Base-by-base conservation (phyloP, 2,797 vertebrate species). In the Bradypodion pumilum region DNA sequence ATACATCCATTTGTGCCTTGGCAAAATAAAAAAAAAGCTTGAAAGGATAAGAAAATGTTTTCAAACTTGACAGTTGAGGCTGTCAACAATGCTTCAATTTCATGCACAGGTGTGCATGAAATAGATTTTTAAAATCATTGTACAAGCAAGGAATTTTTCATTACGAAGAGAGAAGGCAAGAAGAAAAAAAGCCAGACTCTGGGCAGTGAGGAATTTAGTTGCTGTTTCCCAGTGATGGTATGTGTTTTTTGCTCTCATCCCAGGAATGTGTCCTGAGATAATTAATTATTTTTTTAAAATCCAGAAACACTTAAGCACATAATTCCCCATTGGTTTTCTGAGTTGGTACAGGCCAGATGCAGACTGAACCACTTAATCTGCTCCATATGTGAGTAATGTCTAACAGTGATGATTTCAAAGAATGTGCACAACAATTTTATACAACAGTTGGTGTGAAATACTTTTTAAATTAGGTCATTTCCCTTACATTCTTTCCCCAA, bases 31-130 rank as follows among this genome's bases (percentile, higher is more conserved):
- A 63, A 49, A 3, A 15, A 74, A 78, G 59, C 23, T 60, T 75
- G 62, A 80, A 80, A 19, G 62, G 72, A 75, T 79, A 74, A 60
- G 12, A 46, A 59, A 27, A 44, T 77, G 59, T 62, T 49, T 66
- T 49, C 56, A 72, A 83, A 66, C 42, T 70, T 80, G 65, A 77
- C 81, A 60, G 42, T 75, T 80, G 52, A 35, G 40, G 37, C 72
- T 80, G 37, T 44, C 78, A 74, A 80, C 78, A 85, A 80, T 74
- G 37, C 83, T 85, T 85, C 78, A 75, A 75, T 85, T 74, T 85
- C 78, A 85, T 68, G 83, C 83, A 75, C 35, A 85, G 63, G 78
- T 85, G 72, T 85, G 83, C 78, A 68, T 74, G 62, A 85, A 85
- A 85, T 80, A 80, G 78, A 74, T 68, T 80, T 85, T 74, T 74